Evolutionary conservation across 2,797 vertebrate genomes (phyloP).

Genomic region (Oreochromis mossambicus): DNA sequence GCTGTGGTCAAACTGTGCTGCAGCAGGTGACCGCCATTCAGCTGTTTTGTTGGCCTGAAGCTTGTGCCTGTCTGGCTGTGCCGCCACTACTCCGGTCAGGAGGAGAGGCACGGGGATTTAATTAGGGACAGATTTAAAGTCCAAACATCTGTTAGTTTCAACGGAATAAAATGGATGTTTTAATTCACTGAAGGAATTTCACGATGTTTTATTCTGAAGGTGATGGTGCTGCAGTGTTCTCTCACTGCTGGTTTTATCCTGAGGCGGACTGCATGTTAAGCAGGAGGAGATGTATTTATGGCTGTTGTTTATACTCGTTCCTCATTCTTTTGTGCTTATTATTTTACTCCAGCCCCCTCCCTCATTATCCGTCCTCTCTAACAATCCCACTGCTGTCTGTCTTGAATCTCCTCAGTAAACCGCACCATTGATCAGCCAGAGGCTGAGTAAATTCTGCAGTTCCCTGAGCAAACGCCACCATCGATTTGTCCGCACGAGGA

Average conservation of each 20-base stretch:
- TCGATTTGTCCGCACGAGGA: constrained; percentile 25
- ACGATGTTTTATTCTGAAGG: background rate
- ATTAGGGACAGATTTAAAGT: background rate
- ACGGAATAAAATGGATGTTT: background rate
- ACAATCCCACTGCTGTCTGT: background rate
- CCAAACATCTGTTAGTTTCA: background rate
- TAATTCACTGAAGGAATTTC: background rate
- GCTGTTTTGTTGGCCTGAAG: background rate
- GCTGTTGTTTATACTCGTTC: background rate
- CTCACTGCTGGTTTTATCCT: background rate
- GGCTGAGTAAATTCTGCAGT: constrained; percentile 32
- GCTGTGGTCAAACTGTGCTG: background rate
- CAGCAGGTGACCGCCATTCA: background rate
- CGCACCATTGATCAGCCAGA: constrained; percentile 14
- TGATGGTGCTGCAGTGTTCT: background rate
- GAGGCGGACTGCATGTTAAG: background rate
- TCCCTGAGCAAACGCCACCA: constrained; percentile 37
- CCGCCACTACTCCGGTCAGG: background rate
- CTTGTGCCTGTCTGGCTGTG: background rate
- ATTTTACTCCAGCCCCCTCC: background rate
- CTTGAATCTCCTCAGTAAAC: constrained; percentile 29
- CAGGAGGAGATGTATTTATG: background rate
- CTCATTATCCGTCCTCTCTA: background rate
- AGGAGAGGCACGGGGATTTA: background rate
- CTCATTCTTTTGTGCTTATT: background rate